Base-by-base conservation (phyloP, 37 sponge, comb jelly and placozoan genomes). In the Cladorhizidae sp. region DNA sequence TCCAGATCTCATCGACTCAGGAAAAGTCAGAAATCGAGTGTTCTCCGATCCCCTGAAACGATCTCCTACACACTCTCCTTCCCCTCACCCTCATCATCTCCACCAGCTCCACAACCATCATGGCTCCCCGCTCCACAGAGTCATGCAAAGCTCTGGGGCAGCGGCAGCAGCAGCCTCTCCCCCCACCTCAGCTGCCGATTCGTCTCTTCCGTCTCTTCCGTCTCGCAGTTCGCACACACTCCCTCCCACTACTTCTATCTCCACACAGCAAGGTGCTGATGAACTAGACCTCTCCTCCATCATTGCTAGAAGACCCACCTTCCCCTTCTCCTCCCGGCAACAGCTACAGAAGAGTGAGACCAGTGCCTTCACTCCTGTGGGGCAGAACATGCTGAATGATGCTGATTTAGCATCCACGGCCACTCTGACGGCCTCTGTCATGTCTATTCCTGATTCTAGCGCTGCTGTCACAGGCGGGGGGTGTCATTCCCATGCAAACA, bases 221-320 rank as follows among this genome's bases (percentile, higher is more conserved):
- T 25, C 72, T 33, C 85, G 85, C 6, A 36, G n/a, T 12, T 33
- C 85, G 28, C 78, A 78, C 50, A 85, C 85, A 57, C 85, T 85
- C 78, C 85, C 85, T 33, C 79, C 59, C 56, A 28, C 59, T 37
- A 15, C 76, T 21, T 21, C 70, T 58, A 22, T 71, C 62, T 72
- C 79, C 36, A n/a, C 62, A 17, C 29, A 49, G 40, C 25, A 42
- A 15, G 39, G n/a, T 11, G 42, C 20, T 37, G 51, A 77, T 20
- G 72, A 70, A 32, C 62, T 18, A 38, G 18, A 15, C 41, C 20
- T 26, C 36, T n/a, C 83, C 37, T 51, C 65, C 14, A 39, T 79
- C 18, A 79, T 79, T 38, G 69, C 80, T 38, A 50, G 80, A 36
- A 31, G 80, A 20, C 80, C 80, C 20, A 79, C 80, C 69, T 79